Base-by-base conservation (phyloP, 2,888 invertebrate genomes). In the Spatulosminthurus flaviceps region DNA sequence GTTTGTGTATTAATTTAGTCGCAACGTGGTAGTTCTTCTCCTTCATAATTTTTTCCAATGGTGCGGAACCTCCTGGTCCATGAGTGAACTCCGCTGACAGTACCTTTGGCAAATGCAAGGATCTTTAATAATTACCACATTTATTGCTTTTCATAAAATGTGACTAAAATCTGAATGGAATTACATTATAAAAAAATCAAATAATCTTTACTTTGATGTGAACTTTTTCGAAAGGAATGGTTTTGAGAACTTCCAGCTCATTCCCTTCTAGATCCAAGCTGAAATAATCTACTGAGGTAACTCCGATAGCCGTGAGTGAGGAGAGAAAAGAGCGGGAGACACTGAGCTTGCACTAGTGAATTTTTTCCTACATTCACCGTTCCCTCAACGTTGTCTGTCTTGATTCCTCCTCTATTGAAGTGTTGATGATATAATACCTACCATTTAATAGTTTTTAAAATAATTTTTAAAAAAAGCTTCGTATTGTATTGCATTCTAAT, bases 251-350 rank as follows among this genome's bases (percentile, higher is more conserved):
- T 7, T 86, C 84, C 19, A 88, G 78, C 81, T 88, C 88, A 41
- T 86, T 85, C 2, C 88, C 88, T 82, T 88, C 88, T 7, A 88
- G 87, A 80, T 88, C 88, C 60, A 88, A 84, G 76, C 87, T 87
- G 82, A 88, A 87, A 82, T 87, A 88, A 83, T 88, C 88, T 2
- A 88, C 85, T 0, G 83, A 85, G 2, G 87, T 86, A 34, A 86
- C 85, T 79, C 87, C 87, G n/a, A 88, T 83, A 1, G 88, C 88
- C 9, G 86, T 77, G 29, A n/a, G n/a, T n/a, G n/a, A 88, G 83
- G 60, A 88, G 85, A 11, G 88, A 86, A 79, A 86, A 87, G n/a
- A 88, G 73, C 0, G 88, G 88, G 71, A 88, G 86, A 73, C 88
- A 88, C 79, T 87, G 88, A 9, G 88, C 86, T 7, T 61, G 43